phyloP scores from a whole-genome alignment of 2,113 vertebrate genomes.

The Columba janthina region DNA sequence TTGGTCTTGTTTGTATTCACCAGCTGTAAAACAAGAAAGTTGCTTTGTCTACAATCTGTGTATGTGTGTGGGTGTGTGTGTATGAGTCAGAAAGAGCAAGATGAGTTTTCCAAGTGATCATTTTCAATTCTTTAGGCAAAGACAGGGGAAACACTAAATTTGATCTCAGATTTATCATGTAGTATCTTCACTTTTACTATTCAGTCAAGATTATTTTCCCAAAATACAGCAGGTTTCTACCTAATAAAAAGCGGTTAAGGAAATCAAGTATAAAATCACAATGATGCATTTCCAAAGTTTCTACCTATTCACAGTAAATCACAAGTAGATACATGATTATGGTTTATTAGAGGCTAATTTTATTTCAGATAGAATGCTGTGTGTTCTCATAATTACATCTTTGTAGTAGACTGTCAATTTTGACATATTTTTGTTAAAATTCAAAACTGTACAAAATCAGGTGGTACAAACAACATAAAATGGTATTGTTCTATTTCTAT shows the following conservation, averaged over 20 bases:
- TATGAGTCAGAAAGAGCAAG: not conserved
- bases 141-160: not conserved
- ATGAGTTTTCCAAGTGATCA: not conserved
- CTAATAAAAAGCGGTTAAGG: not conserved
- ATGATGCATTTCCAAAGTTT: not conserved
- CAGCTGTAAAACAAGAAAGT: not conserved
- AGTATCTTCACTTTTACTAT: not conserved
- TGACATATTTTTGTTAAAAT: not conserved
- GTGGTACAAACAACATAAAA: not conserved
- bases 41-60: not conserved
- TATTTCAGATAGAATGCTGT: not conserved
- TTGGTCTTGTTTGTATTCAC: not conserved
- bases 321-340: not conserved
- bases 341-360: not conserved
- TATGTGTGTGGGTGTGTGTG: no score
- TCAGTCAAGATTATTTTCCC: not conserved
- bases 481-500: not conserved
- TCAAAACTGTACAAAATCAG: not conserved
- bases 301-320: not conserved
- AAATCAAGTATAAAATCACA: not conserved
- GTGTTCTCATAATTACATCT: not conserved
- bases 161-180: not conserved
- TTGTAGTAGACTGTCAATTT: not conserved
- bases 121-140: not conserved
- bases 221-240: not conserved